Conservation (phyloP, 2,888 invertebrate genomes). For the Mesorhabditis spiculigera region DNA sequence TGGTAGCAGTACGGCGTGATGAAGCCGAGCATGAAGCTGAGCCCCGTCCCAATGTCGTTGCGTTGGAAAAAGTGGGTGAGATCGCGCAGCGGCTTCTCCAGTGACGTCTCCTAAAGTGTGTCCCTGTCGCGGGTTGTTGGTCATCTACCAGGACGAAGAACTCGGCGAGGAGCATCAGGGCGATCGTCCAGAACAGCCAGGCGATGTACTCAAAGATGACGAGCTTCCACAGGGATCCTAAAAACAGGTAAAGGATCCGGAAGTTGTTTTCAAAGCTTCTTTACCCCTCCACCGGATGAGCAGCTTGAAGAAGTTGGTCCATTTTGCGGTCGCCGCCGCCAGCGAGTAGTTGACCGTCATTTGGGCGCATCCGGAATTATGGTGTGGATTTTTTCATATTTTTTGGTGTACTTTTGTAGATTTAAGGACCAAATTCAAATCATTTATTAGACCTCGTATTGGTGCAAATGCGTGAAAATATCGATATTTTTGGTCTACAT, state of each 20-base stretch:
- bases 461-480: too few relatives aligned
- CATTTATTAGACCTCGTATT: too few relatives aligned
- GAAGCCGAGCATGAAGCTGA: background rate
- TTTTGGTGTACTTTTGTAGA: too few relatives aligned
- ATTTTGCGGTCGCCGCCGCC: slow-evolving; percentile 26
- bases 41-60: background rate
- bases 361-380: too few relatives aligned
- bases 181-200: slow-evolving; percentile 18
- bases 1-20: background rate
- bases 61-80: background rate
- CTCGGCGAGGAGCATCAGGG: slow-evolving; percentile 9
- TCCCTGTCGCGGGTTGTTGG: slow-evolving; percentile 1
- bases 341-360: slow-evolving; percentile 31
- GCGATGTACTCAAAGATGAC: slow-evolving; percentile 18
- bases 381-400: too few relatives aligned
- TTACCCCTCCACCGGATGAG: slow-evolving; percentile 20
- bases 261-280: too few relatives aligned
- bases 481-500: background rate
- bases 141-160: slow-evolving; percentile 13
- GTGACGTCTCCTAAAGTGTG: slow-evolving; percentile 4
- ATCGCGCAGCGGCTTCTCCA: slow-evolving; percentile 13
- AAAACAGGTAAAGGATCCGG: background rate
- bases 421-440: too few relatives aligned
- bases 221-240: slow-evolving; percentile 28
- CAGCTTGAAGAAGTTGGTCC: slow-evolving; percentile 16